Evolutionary conservation across 2,888 invertebrate genomes (phyloP).

Genomic region (Cheilosia grossa): DNA sequence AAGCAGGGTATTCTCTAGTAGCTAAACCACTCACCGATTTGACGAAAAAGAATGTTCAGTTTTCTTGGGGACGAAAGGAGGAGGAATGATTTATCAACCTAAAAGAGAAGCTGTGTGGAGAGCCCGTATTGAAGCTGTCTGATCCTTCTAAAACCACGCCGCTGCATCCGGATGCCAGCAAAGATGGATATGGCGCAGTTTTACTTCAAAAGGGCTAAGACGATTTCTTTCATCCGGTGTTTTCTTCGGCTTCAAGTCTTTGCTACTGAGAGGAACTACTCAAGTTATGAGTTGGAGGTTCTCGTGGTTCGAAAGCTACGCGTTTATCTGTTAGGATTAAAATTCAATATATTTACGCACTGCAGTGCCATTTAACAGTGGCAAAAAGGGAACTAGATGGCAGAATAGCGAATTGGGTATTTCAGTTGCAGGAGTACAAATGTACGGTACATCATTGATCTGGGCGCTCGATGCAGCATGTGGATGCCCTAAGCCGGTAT

Average conservation of each 20-base stretch:
- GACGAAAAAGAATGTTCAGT: slow-evolving; percentile 6
- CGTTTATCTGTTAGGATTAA: not conserved
- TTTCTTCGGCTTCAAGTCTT: slow-evolving; percentile 10
- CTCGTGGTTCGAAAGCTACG: slow-evolving; percentile 3
- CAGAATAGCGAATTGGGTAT: slow-evolving; percentile 19
- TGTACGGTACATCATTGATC: slow-evolving; percentile 14
- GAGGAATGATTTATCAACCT: not conserved
- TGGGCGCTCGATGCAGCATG: slow-evolving; percentile 27
- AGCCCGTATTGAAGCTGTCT: slow-evolving; percentile 7
- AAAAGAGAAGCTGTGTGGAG: not conserved
- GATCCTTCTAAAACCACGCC: not conserved
- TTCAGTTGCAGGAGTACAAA: slow-evolving; percentile 41
- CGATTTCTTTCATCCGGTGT: slow-evolving; percentile 8
- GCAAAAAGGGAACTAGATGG: slow-evolving; percentile 51
- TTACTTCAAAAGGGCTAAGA: slow-evolving; percentile 44
- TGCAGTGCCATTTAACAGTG: slow-evolving; percentile 2
- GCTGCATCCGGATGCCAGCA: slow-evolving; percentile 9
- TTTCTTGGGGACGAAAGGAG: not conserved
- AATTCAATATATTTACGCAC: not conserved
- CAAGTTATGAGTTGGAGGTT: slow-evolving; percentile 76
- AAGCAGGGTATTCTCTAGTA: slow-evolving; percentile 18
- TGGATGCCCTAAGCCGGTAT: slow-evolving; percentile 31
- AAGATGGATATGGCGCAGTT: slow-evolving; percentile 5
- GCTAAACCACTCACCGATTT: slow-evolving; percentile 26
- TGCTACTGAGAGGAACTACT: not conserved